phyloP scores from a whole-genome alignment of 2,797 vertebrate genomes.

The Hyperoplus lanceolatus region DNA sequence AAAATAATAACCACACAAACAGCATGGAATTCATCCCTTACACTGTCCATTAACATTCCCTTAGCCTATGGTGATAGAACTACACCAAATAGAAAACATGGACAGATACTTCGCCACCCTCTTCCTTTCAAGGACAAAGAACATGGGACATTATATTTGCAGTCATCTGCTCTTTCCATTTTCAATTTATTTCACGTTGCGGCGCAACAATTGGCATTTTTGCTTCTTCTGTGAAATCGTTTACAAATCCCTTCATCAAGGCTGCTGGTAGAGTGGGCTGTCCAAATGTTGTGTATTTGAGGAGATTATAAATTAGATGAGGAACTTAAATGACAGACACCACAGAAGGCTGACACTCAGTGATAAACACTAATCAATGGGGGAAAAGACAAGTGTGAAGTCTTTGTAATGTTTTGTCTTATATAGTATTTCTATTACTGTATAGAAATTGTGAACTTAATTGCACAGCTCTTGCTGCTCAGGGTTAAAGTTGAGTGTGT shows the following conservation, averaged over 20 bases:
- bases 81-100: conserved; percentile 14
- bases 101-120: background rate
- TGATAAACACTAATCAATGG: conserved; percentile 2
- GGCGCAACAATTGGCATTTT: conserved; percentile 29
- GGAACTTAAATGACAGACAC: background rate
- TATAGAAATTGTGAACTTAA: conserved; percentile 26
- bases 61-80: conserved; percentile 19
- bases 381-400: background rate
- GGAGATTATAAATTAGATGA: conserved; percentile 29
- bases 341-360: background rate
- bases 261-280: conserved; percentile 20
- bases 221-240: conserved; percentile 16
- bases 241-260: conserved; percentile 40
- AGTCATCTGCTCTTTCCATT: conserved; percentile 8
- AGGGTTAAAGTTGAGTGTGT: conserved; percentile 14
- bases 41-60: conserved; percentile 47
- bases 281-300: conserved; percentile 12
- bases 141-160: conserved; percentile 21
- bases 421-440: background rate
- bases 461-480: conserved; percentile 35
- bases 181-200: conserved; percentile 17
- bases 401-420: conserved; percentile 1
- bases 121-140: conserved; percentile 46
- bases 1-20: conserved; percentile 54
- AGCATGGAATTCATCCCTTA: conserved; percentile 40